Base-by-base conservation (phyloP, 2,797 vertebrate genomes). In the Sphenopsis melanotis region DNA sequence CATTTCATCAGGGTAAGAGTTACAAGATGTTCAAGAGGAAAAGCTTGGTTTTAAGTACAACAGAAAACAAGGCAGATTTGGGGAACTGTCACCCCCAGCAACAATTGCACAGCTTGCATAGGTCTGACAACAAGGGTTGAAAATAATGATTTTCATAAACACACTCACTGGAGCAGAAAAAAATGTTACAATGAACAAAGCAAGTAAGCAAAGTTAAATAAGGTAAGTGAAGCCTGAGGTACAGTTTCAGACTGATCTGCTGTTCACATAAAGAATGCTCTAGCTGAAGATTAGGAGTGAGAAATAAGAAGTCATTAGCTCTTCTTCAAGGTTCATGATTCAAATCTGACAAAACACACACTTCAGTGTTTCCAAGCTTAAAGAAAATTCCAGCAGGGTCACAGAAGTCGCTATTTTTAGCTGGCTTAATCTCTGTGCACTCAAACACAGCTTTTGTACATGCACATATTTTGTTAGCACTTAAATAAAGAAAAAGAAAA, bases 301-400 rank as follows among this genome's bases (percentile, higher is more conserved):
- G 66, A 88, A 97, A 75, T 79, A 94, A 96, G 91, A 91, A 95
- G 94, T 97, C 96, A 97, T 97, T 97, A 96, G 92, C 95, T 96
- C 96, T 96, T 97, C 97, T 97, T 95, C 89, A 94, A 92, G 92
- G 96, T 97, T 96, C 96, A 97, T 96, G 96, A 98, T 95, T 98
- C 96, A 96, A 96, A 92, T 94, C 89, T 94, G 94, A 94, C 96
- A 96, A 96, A 97, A 97, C 97, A 97, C 97, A 97, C 96, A 95
- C 97, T 96, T 97, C 97, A 97, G 89, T 97, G 96, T 98, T 96
- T 98, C 94, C 95, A 97, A 94, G 97, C 96, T 96, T 97, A 97
- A 97, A 97, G 96, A 96, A 97, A 97, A 97, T 96, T 95, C 96
- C 97, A 97, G 69, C 95, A 96, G 96, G 96, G 96, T 97, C 97